A percentile compares a stretch with the other conserved stretches of the same genome.
These are phyloP conservation scores for Murina feae DNA, from an alignment of 2,113 vertebrate species.

Conservation along the genomic window DNA sequence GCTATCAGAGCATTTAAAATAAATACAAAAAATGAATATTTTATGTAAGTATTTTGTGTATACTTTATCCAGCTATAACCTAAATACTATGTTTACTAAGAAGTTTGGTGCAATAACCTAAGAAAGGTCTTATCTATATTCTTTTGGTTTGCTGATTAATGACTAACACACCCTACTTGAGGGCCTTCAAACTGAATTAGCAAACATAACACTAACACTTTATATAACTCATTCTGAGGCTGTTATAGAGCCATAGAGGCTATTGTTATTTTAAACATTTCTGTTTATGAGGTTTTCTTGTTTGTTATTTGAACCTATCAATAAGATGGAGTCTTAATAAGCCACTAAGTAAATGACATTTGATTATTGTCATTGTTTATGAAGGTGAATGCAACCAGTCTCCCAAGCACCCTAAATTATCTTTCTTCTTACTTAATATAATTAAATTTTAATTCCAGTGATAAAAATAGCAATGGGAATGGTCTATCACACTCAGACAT, in stretches of 20 bases:
- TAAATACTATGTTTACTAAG: not conserved
- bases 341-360: conserved; percentile 35
- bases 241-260: not conserved
- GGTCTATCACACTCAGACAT: not conserved
- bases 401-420: not conserved
- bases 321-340: conserved; percentile 25
- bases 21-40: not conserved
- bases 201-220: not conserved
- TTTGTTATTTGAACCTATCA: not conserved
- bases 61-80: not conserved
- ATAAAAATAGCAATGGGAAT: not conserved
- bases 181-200: not conserved
- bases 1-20: not conserved
- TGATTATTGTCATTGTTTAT: not conserved
- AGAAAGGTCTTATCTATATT: not conserved
- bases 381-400: not conserved
- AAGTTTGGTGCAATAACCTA: not conserved
- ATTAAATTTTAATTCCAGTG: not conserved
- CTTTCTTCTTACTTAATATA: conserved; percentile 28
- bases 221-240: not conserved
- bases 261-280: conserved; percentile 2
- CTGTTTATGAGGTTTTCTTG: not conserved
- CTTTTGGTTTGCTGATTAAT: not conserved
- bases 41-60: not conserved
- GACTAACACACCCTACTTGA: not conserved